phyloP scores from a whole-genome alignment of 2,113 vertebrate genomes.

The Oenanthe melanoleuca region DNA sequence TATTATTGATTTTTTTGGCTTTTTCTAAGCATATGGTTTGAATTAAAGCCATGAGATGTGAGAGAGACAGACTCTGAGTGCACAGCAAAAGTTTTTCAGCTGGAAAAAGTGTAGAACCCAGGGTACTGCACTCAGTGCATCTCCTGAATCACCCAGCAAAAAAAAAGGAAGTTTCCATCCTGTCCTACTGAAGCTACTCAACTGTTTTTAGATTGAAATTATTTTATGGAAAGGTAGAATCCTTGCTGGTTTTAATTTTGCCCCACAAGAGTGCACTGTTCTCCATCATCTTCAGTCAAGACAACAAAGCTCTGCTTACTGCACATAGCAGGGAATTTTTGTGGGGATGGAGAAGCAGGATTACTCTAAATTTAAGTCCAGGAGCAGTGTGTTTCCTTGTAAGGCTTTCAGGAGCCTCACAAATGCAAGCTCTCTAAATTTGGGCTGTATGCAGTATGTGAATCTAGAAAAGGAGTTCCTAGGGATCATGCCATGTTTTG shows the following conservation, averaged over 20 bases:
- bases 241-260: slow-evolving; percentile 12
- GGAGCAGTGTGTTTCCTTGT: neutral
- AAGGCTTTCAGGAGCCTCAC: neutral
- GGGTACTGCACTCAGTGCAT: neutral
- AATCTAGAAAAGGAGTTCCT: neutral
- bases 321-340: neutral
- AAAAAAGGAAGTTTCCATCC: neutral
- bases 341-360: neutral
- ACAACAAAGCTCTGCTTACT: neutral
- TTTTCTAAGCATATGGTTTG: neutral
- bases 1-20: neutral
- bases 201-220: neutral
- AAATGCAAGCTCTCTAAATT: neutral
- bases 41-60: neutral
- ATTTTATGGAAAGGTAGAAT: neutral
- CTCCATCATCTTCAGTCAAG: slow-evolving; percentile 8
- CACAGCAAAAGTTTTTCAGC: neutral
- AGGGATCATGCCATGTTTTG: neutral
- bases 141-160: neutral
- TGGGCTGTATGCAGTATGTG: neutral
- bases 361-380: neutral
- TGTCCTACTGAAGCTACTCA: neutral
- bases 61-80: neutral
- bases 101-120: neutral
- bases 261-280: slow-evolving; percentile 66